Conservation (phyloP, 2,888 invertebrate species). For the Exocentrus adspersus region DNA sequence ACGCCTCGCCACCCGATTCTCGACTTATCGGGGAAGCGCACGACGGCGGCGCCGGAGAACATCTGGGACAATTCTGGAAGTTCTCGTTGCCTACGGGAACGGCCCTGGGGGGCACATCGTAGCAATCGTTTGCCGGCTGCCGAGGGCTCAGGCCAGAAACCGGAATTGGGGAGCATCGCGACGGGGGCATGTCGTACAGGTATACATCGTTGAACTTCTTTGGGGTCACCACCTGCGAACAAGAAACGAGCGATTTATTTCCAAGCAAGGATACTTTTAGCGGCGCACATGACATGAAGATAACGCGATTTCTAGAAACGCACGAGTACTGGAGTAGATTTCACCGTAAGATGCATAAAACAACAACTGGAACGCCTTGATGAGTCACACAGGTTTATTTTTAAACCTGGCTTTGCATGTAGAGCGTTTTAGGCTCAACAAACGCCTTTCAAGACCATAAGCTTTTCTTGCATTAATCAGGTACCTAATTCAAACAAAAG, state of each 20-base stretch:
- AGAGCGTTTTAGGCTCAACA: too few species aligned
- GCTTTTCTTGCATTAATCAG: too few species aligned
- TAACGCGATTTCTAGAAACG: slow-evolving; percentile 8
- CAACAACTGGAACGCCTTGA: slow-evolving; percentile 6
- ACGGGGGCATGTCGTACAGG: slow-evolving; percentile 73
- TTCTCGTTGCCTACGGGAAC: slow-evolving; percentile 66
- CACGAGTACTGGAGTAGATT: slow-evolving; percentile 5
- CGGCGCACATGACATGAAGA: neutral
- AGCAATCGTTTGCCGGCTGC: slow-evolving; percentile 61
- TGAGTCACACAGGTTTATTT: slow-evolving; percentile 11
- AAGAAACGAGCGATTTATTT: slow-evolving; percentile 29
- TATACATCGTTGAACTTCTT: slow-evolving; percentile 79
- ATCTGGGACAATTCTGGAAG: slow-evolving; percentile 66
- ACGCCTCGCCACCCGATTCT: slow-evolving; percentile 66
- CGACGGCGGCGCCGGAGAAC: slow-evolving; percentile 65
- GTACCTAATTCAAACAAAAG: neutral
- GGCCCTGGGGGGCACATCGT: slow-evolving; percentile 74
- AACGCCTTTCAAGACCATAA: too few species aligned
- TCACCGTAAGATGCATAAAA: slow-evolving; percentile 13
- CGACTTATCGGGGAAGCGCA: slow-evolving; percentile 60
- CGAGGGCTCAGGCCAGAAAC: slow-evolving; percentile 55
- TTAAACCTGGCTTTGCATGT: too few species aligned
- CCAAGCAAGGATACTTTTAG: neutral
- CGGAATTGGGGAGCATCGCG: slow-evolving; percentile 57
- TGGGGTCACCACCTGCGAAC: slow-evolving; percentile 73